Evolutionary conservation across 2,797 vertebrate species (phyloP).

Genomic region (Salmo trutta): DNA sequence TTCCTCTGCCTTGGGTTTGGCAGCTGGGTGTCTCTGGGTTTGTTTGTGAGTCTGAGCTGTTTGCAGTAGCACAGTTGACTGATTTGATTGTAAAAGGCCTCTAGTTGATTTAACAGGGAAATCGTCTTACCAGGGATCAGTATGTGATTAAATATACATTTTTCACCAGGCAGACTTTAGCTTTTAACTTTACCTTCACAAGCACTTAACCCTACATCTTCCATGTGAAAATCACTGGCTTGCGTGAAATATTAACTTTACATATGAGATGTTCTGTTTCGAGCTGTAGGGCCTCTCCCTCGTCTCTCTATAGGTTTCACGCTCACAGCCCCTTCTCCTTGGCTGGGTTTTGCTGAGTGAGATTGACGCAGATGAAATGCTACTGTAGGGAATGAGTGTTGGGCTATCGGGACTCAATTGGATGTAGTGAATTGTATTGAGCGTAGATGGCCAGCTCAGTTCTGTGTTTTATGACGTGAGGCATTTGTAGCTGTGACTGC

Average conservation of each 20-base stretch:
- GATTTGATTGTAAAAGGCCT: not conserved
- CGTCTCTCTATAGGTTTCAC: too few relatives aligned
- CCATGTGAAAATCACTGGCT: not conserved
- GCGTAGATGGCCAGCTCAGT: not conserved
- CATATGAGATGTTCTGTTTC: not conserved
- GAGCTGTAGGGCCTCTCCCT: slow-evolving; percentile 2
- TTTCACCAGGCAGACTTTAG: not conserved
- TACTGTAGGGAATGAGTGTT: slow-evolving; percentile 5
- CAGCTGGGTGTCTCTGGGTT: slow-evolving; percentile 3
- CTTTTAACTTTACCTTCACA: not conserved
- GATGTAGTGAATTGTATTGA: not conserved
- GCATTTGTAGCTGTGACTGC: not conserved
- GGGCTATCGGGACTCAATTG: slow-evolving; percentile 7
- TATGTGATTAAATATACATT: not conserved
- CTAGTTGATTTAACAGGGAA: not conserved
- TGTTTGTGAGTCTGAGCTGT: not conserved
- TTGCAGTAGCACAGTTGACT: not conserved
- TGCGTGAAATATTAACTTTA: not conserved
- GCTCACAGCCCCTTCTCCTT: not conserved
- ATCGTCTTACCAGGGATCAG: not conserved
- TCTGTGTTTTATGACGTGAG: not conserved
- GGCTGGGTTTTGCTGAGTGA: slow-evolving; percentile 3
- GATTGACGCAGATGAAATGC: slow-evolving; percentile 9
- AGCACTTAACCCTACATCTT: not conserved
- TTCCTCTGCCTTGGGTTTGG: too few relatives aligned